Evolutionary conservation across 2,797 vertebrate genomes (phyloP), one percentile per base, ranked within the genome.

Genomic region (Onychomys torridus): DNA sequence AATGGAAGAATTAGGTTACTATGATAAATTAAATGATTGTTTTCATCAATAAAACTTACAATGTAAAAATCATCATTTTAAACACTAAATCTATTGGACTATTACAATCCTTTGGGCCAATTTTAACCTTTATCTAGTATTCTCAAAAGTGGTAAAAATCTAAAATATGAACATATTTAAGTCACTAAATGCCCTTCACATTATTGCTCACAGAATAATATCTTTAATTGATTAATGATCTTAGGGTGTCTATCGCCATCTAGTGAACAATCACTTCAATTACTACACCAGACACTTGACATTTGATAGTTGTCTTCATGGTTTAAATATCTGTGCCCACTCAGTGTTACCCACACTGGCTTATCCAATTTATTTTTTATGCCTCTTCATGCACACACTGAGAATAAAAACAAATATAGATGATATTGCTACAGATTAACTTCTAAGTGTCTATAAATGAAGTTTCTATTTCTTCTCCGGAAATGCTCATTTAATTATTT

Each of bases 161-260:
- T 40, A 93, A 96, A 96, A 93, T 86, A 43, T 91, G 23, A 86
- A 94, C 76, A 73, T 90, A 96, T 94, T 32, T 84, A 61, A 81
- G 40, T 89, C 0, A 96, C 77, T 93, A 93, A 92, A 94, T 19
- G 40, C 81, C 86, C 63, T 95, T 91, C 57, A 76, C 55, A 73
- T 61, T 96, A 97, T 94, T 91, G 73, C 97, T 96, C 34, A 55
- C 69, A 94, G 96, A 98, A 93, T 17, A 91, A 93, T 93, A 96
- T 69, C 37, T 81, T 98, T 98, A 98, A 99, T 98, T 98, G 97
- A 97, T 98, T 96, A 96, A 97, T 98, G 93, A 99, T 99, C 96
- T 92, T 96, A 97, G 99, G 98, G 98, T 98, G 96, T 99, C 97
- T 98, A 98, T 98, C 98, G 98, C 99, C 99, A 99, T 98, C 99